Evolutionary conservation across 2,113 vertebrate genomes (phyloP).

Genomic region (Crotophaga sulcirostris): DNA sequence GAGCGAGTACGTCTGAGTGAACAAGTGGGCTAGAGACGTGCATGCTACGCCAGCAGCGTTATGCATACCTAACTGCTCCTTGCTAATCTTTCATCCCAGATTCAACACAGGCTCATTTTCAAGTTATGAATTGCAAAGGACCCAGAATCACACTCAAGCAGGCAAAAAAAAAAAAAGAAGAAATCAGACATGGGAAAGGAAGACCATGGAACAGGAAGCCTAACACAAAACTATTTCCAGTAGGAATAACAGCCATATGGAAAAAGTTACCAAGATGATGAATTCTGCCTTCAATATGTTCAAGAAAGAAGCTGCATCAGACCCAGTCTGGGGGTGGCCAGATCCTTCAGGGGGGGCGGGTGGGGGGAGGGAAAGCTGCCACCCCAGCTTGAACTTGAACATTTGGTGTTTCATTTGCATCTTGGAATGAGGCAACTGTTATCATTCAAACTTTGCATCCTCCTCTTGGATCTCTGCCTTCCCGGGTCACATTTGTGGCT

Average conservation of each 20-base stretch:
- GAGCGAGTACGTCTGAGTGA: not conserved
- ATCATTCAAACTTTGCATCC: conserved; percentile 52
- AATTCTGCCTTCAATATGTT: conserved; percentile 70
- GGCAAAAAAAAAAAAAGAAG: too few species aligned
- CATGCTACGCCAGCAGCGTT: not conserved
- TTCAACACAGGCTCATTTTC: not conserved
- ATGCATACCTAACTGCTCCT: not conserved
- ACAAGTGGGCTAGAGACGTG: not conserved
- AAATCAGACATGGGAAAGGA: not conserved
- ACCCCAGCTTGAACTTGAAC: conserved; percentile 64
- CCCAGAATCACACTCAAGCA: not conserved
- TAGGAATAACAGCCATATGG: conserved; percentile 65
- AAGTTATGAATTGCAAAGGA: conserved; percentile 1
- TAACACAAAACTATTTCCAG: conserved; percentile 59
- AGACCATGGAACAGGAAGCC: conserved; percentile 49
- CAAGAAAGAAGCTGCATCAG: conserved; percentile 56
- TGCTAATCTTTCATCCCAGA: not conserved
- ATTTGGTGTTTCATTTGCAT: conserved; percentile 71
- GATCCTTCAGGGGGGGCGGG: not conserved
- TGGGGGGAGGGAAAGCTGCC: conserved; percentile 1
- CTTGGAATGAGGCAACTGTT: conserved; percentile 60
- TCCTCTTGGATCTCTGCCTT: conserved; percentile 57
- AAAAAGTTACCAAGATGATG: conserved; percentile 66
- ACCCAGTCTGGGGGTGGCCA: conserved; percentile 64
- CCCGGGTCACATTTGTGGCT: conserved; percentile 62